Base-by-base conservation (phyloP, 2,113 vertebrate species). In the Oncorhynchus mykiss region DNA sequence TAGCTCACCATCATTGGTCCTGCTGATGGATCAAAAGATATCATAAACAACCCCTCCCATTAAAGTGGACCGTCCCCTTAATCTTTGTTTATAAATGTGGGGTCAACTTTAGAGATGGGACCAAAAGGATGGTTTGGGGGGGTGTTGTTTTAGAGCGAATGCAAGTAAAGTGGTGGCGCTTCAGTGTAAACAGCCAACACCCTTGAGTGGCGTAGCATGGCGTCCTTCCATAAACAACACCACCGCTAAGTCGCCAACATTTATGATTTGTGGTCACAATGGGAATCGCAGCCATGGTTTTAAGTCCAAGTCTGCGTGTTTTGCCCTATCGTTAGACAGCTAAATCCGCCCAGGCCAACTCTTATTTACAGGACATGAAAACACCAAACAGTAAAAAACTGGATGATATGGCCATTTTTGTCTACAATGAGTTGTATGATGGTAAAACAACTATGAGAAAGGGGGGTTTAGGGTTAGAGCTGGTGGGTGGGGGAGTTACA, bases 141-240 rank as follows among this genome's bases (percentile, higher is more conserved):
- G 31, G 25, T 34, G 67, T 16, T 88, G 86, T 88, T 87, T 90
- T 87, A 88, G 87, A 86, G 86, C 82, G 72, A 82, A 76, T 83
- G 82, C 87, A 84, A 78, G 82, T 9, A 14, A 45, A 51, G 64
- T 78, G 79, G 88, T 88, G 87, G 91, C 66, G 77, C 84, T 88
- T 91, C 85, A 89, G 80, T 83, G 88, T 88, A 92, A 92, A 91
- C 90, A 91, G 91, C 85, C 90, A 92, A 92, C 91, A 90, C 88
- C 90, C 91, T 90, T 88, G 86, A 60, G 78, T 84, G 85, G 88
- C 84, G 84, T 86, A 88, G 86, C 57, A 75, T 84, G 85, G 88
- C 86, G 84, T 86, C 82, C 88, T 85, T 92, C 85, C 88, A 90
- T 88, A 89, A 91, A 90, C 89, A 92, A 91, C 90, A 89, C 78